Conservation (phyloP, 2,888 invertebrate species). For the Notodonta ziczac region DNA sequence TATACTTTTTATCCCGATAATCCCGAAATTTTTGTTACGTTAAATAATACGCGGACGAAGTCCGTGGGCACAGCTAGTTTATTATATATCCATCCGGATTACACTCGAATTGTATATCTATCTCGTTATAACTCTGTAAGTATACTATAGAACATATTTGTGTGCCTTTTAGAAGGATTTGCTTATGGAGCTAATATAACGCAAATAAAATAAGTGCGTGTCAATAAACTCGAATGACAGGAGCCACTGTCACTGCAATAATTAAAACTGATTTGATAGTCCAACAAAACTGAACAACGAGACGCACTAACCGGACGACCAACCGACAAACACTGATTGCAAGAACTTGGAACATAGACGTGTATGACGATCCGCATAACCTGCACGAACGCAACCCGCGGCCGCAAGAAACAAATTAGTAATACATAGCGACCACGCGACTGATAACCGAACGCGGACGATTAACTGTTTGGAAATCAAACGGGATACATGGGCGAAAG, state of each 20-base stretch:
- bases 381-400: conserved; percentile 39
- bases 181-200: neutral
- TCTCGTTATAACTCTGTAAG: too few species aligned
- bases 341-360: conserved; percentile 32
- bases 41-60: too few species aligned
- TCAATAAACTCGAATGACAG: conserved; percentile 3
- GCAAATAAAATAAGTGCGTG: neutral
- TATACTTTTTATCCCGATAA: too few species aligned
- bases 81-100: too few species aligned
- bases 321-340: conserved; percentile 45
- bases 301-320: conserved; percentile 45
- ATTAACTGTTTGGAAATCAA: conserved; percentile 56
- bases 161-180: too few species aligned
- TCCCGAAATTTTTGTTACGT: too few species aligned
- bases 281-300: conserved; percentile 10
- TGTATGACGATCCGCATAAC: conserved; percentile 40
- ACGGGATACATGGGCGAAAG: conserved; percentile 61
- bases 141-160: too few species aligned
- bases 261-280: conserved; percentile 3
- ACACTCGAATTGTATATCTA: too few species aligned
- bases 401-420: conserved; percentile 39
- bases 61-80: too few species aligned
- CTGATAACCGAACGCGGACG: conserved; percentile 56
- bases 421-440: conserved; percentile 43
- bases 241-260: neutral